A percentile compares a stretch with the other conserved stretches of the same genome.
Conservation (phyloP, 2,888 invertebrate species). For the Pandemis corylana region DNA sequence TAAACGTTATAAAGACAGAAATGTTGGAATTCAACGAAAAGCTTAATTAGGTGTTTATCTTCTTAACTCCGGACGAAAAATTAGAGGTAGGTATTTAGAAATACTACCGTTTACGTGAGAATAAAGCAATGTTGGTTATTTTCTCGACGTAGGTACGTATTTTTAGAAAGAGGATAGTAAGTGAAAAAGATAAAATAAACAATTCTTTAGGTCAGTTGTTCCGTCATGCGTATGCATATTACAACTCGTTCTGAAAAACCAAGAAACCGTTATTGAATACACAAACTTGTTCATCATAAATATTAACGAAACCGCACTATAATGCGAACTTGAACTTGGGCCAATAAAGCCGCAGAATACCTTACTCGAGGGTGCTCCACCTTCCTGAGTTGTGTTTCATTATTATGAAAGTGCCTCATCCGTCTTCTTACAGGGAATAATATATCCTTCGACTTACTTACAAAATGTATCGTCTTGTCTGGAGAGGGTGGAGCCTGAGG, state of each 20-base stretch:
- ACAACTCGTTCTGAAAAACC: background rate
- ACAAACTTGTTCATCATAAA: slow-evolving; percentile 16
- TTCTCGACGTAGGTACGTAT: too few species aligned
- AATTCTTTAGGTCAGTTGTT: too few species aligned
- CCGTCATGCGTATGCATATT: too few species aligned
- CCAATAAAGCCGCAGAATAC: slow-evolving; percentile 43
- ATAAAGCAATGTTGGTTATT: too few species aligned
- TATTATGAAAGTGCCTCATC: slow-evolving; percentile 44
- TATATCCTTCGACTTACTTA: slow-evolving; percentile 32
- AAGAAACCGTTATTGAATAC: background rate
- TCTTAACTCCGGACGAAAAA: background rate
- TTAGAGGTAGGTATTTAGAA: background rate
- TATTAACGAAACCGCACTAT: slow-evolving; percentile 35
- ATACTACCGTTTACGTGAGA: too few species aligned
- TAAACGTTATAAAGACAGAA: slow-evolving; percentile 16
- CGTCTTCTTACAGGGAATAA: slow-evolving; percentile 44
- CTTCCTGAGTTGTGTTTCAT: slow-evolving; percentile 35
- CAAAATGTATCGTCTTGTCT: slow-evolving; percentile 18
- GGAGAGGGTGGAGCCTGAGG: background rate
- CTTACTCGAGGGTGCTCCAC: slow-evolving; percentile 6
- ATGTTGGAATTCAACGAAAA: background rate
- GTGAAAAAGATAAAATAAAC: too few species aligned
- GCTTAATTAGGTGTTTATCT: slow-evolving; percentile 6
- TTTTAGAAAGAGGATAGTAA: too few species aligned
- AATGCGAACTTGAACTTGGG: slow-evolving; percentile 45